A percentile compares a stretch with the other conserved stretches of the same genome.
Conservation (phyloP, 2,113 vertebrate species). For the Antigone vipio region DNA sequence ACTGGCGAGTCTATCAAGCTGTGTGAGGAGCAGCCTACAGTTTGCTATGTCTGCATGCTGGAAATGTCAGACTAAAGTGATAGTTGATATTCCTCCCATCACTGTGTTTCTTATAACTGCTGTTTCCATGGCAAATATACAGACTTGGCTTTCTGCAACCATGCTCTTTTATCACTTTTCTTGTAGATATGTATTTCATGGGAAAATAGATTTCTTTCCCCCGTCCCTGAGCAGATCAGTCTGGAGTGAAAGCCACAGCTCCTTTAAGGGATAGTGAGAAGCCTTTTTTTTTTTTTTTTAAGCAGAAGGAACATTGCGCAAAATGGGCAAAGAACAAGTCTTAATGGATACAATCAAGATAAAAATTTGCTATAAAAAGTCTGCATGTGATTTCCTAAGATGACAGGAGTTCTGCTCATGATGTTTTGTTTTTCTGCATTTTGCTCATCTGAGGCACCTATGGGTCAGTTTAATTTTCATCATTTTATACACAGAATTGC, state of each 20-base stretch:
- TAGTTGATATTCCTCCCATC: not conserved
- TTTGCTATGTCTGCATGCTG: not conserved
- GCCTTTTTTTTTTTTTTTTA: not conserved
- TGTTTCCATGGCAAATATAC: constrained; percentile 55
- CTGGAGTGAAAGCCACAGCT: not conserved
- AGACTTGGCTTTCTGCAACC: not conserved
- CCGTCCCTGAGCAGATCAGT: not conserved
- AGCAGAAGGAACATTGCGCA: not conserved
- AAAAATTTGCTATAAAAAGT: not conserved
- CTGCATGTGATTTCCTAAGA: not conserved
- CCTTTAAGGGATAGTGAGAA: not conserved
- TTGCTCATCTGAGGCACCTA: not conserved
- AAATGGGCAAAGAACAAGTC: not conserved
- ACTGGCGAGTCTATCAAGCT: not conserved
- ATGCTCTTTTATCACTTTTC: not conserved
- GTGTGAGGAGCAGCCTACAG: not conserved
- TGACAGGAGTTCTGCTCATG: not conserved
- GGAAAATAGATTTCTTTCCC: not conserved
- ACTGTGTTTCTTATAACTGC: not conserved
- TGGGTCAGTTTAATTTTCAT: not conserved
- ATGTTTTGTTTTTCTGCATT: not conserved
- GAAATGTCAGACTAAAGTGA: not conserved
- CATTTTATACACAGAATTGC: not conserved
- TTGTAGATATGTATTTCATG: not conserved
- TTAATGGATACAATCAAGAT: not conserved